Evolutionary conservation across 1,140 invertebrate species (phyloP), one percentile per base, ranked within the genome.

Genomic region (Megalopta genalis): DNA sequence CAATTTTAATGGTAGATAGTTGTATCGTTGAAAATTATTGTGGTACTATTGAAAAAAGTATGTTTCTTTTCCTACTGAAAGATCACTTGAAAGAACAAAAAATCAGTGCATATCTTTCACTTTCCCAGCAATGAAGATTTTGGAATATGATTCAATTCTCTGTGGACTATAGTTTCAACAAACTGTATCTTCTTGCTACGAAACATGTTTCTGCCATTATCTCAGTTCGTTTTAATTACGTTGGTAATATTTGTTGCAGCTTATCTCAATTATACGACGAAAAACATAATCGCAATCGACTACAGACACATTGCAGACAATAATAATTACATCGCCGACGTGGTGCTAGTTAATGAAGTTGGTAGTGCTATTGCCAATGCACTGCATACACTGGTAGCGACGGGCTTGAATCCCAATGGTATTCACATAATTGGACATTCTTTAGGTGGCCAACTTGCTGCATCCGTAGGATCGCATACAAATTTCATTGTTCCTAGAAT

Each of bases 361-460:
- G 82, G 83, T 10, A 25, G 21, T n/a, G 16, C 5, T 23, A 16
- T 88, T 4, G 86, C 84, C 14, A 21, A n/a, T 16, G 80, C 74
- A 59, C 57, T 90, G 0, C 42, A 82, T n/a, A 16, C 79, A 5
- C 82, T 91, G 67, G 74, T 85, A 6, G 3, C 52, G 4, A 71
- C 84, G 21, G 93, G 92, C 5, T 66, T 92, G 27, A 84, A 93
- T 18, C 69, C 87, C 16, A 81, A 93, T 0, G 90, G 91, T 23
- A 90, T 95, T 21, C 96, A 97, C 86, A 86, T 97, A 2, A 94
- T 97, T 57, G 96, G 96, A 0, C 96, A 96, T 88, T 97, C 96
- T 16, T 90, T 97, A 54, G 96, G 96, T 1, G 95, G 95, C 3
- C 96, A 97, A 80, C 93, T 96, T 52, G 94, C 96, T 1, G 96